A percentile compares a stretch with the other conserved stretches of the same genome.
Conservation (phyloP, 2,888 invertebrate genomes). For the Strigamia crassipes region DNA sequence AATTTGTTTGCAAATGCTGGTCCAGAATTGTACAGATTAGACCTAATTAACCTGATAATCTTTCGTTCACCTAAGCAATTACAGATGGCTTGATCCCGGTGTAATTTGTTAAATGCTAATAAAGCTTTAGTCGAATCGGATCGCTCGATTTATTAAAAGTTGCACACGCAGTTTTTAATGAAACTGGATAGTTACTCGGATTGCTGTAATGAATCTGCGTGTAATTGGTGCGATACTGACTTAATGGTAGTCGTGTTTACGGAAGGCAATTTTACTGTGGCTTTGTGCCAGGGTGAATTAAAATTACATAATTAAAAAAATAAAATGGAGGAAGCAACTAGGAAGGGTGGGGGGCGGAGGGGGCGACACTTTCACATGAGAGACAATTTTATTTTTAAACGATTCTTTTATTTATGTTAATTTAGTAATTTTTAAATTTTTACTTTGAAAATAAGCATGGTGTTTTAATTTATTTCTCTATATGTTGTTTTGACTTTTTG, state of each 20-base stretch:
- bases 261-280: neutral
- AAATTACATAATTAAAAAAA: neutral
- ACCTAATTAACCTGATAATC: neutral
- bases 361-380: too few relatives aligned
- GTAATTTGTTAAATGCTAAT: neutral
- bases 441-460: too few relatives aligned
- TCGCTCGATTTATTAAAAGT: neutral
- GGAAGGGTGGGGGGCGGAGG: too few relatives aligned
- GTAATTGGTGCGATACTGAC: neutral
- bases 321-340: too few relatives aligned
- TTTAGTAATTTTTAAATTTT: too few relatives aligned
- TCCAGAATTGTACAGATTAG: neutral
- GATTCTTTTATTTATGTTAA: too few relatives aligned
- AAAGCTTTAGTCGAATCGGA: neutral
- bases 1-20: constrained; percentile 7
- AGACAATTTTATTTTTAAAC: too few relatives aligned
- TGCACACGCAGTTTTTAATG: neutral
- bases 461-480: too few relatives aligned
- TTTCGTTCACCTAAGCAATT: neutral
- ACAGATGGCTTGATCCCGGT: neutral
- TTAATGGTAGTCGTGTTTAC: neutral
- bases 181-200: neutral
- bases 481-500: too few relatives aligned
- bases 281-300: neutral
- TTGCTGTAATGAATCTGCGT: neutral